Evolutionary conservation across 2,797 vertebrate species (phyloP), one percentile per base, ranked within the genome.

Genomic region (Gambelia wislizenii): DNA sequence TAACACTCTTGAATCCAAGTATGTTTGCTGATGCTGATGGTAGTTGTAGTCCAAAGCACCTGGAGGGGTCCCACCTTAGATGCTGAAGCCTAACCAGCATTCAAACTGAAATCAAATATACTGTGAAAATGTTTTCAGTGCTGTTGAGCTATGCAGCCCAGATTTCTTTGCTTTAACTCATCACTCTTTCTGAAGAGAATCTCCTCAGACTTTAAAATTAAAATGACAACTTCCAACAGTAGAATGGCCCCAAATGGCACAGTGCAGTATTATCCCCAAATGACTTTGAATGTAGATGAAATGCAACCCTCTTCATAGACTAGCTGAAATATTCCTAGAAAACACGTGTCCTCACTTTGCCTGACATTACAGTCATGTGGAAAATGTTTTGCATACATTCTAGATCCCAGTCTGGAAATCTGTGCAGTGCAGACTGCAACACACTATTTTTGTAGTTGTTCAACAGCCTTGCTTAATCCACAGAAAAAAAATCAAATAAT

Each of bases 271-370:
- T 33, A 0, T 59, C n/a, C n/a, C 42, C 3, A 13, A 84, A 70
- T 86, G n/a, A 30, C 87, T 89, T 89, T 54, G n/a, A 79, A 49
- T 69, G 86, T 0, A 89, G 9, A 89, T 64, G 52, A 93, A 89
- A 69, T 0, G 0, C 36, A 89, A 52, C 82, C 59, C 6, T 78
- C 86, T 33, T 49, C n/a, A n/a, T 16, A 72, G 2, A 44, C 61
- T 92, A 86, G 85, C 89, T 47, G 20, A 20, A 87, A 30, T 33
- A 22, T 47, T 4, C 12, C 83, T 82, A 80, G 83, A 78, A 90
- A 93, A 89, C 7, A 9, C 39, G 75, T 20, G 42, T 16, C 56
- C 67, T 85, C 56, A 79, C n/a, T 13, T 89, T 90, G 84, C 91
- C 91, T 91, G 84, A 14, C 0, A 1, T 64, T 76, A 16, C 30